These are phyloP conservation scores for Stenoptilia bipunctidactyla DNA, from an alignment of 2,888 invertebrate genomes.

Conservation along the genomic window DNA sequence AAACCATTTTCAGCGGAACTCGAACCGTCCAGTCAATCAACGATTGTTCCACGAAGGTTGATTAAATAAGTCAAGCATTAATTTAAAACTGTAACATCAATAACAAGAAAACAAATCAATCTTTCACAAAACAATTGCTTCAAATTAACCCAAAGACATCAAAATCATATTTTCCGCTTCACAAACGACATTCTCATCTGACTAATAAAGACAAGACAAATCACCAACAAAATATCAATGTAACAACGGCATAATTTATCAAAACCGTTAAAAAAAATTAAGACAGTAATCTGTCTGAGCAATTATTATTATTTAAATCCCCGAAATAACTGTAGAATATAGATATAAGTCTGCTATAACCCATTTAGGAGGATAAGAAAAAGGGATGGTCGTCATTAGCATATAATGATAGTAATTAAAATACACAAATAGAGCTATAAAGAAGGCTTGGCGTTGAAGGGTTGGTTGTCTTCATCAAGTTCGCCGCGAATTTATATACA, in stretches of 20 bases:
- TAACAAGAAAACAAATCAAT: background rate
- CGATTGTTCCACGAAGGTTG: too few species aligned
- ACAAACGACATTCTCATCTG: conserved; percentile 58
- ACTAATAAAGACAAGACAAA: conserved; percentile 63
- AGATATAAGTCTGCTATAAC: conserved; percentile 67
- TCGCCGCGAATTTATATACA: conserved; percentile 44
- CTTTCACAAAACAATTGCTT: conserved; percentile 8
- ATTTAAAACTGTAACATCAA: too few species aligned
- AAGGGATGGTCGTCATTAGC: conserved; percentile 72
- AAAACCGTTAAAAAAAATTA: conserved; percentile 47
- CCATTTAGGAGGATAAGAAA: conserved; percentile 71
- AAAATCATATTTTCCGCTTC: background rate
- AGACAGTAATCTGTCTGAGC: conserved; percentile 38
- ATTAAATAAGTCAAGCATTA: too few species aligned
- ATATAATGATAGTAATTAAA: conserved; percentile 81
- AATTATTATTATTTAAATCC: conserved; percentile 65
- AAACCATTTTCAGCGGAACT: too few species aligned
- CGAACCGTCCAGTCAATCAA: too few species aligned
- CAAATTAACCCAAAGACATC: conserved; percentile 1
- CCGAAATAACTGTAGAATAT: conserved; percentile 49
- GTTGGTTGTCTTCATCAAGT: conserved; percentile 61
- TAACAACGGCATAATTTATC: conserved; percentile 56
- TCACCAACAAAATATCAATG: conserved; percentile 44
- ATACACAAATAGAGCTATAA: conserved; percentile 79
- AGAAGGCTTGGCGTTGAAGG: conserved; percentile 66